A percentile compares a stretch with the other conserved stretches of the same genome.
Conservation (phyloP, 2,888 invertebrate species). For the Cristatella mucedo region DNA sequence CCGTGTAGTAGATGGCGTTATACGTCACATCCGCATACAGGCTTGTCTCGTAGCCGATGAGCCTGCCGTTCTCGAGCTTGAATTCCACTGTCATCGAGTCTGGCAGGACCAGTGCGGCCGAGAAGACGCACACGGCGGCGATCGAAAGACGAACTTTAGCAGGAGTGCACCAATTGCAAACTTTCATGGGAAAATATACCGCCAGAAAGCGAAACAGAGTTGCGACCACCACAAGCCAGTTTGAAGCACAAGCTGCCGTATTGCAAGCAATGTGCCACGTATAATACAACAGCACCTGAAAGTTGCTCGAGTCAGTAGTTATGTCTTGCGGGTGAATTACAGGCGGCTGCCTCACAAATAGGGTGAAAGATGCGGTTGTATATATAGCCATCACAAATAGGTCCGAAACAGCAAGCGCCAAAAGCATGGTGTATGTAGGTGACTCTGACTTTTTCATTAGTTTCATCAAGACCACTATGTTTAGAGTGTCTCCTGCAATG, state of each 20-base stretch:
- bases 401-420: constrained; percentile 5
- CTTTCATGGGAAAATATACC: constrained; percentile 4
- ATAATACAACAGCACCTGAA: neutral
- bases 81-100: neutral
- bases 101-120: neutral
- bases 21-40: too few relatives aligned
- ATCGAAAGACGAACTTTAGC: neutral
- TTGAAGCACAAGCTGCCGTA: neutral
- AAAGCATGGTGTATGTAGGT: neutral
- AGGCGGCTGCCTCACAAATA: neutral
- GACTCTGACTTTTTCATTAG: neutral
- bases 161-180: neutral
- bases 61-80: neutral
- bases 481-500: neutral
- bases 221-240: constrained; percentile 1
- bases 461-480: neutral
- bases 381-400: neutral
- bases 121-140: neutral
- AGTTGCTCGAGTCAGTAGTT: neutral
- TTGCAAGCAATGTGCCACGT: constrained; percentile 1
- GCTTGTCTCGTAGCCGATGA: neutral
- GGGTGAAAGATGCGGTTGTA: neutral
- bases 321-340: neutral
- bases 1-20: too few relatives aligned
- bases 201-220: constrained; percentile 8